Evolutionary conservation across 2,888 invertebrate species (phyloP).

Genomic region (Drosophila falleni): DNA sequence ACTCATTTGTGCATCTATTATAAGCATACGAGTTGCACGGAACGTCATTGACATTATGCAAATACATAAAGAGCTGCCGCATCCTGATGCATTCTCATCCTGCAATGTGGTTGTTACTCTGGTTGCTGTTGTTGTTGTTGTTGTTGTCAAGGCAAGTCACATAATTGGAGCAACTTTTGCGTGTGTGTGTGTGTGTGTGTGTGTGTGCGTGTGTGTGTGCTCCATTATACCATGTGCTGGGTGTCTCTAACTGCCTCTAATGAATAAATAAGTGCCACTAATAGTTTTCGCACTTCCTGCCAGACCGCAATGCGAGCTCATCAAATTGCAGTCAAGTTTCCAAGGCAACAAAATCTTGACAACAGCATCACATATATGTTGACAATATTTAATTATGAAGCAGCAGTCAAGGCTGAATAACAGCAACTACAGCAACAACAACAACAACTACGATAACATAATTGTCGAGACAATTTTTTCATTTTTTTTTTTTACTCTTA

Average conservation of each 20-base stretch:
- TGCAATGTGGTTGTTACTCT: background rate
- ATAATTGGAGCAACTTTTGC: constrained; percentile 69
- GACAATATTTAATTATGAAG: constrained; percentile 80
- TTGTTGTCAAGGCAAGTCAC: constrained; percentile 19
- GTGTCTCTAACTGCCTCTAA: constrained; percentile 80
- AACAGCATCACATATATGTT: constrained; percentile 48
- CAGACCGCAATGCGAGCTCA: constrained; percentile 53
- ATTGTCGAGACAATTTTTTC: constrained; percentile 40
- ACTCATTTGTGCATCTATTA: constrained; percentile 33
- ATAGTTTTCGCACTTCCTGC: constrained; percentile 84
- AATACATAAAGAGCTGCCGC: constrained; percentile 44
- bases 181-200: constrained; percentile 34
- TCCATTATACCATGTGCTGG: constrained; percentile 53
- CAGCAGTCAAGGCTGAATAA: constrained; percentile 36
- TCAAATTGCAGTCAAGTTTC: constrained; percentile 57
- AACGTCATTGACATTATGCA: constrained; percentile 67
- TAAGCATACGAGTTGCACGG: constrained; percentile 31
- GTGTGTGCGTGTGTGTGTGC: constrained; percentile 42
- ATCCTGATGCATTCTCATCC: constrained; percentile 42
- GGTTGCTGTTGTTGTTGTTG: constrained; percentile 2
- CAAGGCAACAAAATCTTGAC: constrained; percentile 13
- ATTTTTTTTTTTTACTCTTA: constrained; percentile 8
- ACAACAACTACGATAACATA: constrained; percentile 44
- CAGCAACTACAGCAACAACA: constrained; percentile 24
- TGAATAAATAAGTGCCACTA: constrained; percentile 84